Evolutionary conservation across 2,113 vertebrate genomes (phyloP).

Genomic region (Otus sunia): DNA sequence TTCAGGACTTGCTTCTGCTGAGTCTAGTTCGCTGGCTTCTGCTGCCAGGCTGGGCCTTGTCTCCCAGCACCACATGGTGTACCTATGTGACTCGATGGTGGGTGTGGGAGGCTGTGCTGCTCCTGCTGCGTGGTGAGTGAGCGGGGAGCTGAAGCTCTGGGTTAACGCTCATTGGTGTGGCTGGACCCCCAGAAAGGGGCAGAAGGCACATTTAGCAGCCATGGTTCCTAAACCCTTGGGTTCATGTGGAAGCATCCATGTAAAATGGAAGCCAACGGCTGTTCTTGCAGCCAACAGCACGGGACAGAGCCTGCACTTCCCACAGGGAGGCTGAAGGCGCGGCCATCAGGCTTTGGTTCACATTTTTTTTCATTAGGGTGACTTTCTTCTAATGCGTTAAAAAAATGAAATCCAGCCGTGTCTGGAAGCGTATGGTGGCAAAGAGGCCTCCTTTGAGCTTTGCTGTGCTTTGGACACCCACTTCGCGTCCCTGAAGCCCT

Average conservation of each 20-base stretch:
- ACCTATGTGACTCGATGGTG: accelerated
- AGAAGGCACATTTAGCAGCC: accelerated
- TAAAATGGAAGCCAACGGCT: accelerated
- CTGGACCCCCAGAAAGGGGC: not conserved
- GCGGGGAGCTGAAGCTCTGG: not conserved
- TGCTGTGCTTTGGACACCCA: not conserved
- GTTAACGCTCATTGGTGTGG: not conserved
- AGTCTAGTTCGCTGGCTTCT: not conserved
- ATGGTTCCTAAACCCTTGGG: not conserved
- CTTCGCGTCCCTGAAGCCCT: not conserved
- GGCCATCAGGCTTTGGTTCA: accelerated
- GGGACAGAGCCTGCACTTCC: not conserved
- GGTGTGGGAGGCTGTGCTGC: not conserved
- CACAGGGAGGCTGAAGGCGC: accelerated
- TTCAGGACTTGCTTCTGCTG: not conserved
- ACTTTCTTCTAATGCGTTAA: not conserved
- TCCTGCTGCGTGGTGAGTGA: accelerated
- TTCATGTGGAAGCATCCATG: not conserved
- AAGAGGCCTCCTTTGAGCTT: not conserved
- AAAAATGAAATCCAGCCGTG: not conserved
- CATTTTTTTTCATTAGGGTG: not conserved
- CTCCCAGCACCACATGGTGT: accelerated
- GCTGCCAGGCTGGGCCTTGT: not conserved
- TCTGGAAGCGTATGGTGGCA: not conserved
- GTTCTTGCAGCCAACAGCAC: not conserved